Evolutionary conservation across 2,113 vertebrate genomes (phyloP), one percentile per base, ranked within the genome.

Genomic region (Acrocephalus kingi): DNA sequence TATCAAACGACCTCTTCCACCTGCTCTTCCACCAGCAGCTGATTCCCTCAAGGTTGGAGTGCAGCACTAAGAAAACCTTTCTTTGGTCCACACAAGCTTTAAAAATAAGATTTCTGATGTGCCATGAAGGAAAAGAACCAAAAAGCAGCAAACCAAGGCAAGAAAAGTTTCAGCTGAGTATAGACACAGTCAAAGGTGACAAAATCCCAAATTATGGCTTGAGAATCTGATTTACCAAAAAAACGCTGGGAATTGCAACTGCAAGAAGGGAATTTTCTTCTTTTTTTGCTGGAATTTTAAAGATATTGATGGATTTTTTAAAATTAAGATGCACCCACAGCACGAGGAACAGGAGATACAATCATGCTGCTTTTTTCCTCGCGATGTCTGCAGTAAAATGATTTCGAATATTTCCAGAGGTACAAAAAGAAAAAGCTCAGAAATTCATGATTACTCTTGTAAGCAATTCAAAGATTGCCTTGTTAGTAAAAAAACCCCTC

Each of bases 381-480:
- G 0, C 22, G 39, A 23, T 25, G 6, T 33, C 55, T 91, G 52
- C 71, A 80, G 54, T 9, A 17, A 92, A 92, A 86, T 35, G 49
- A 52, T 86, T 92, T 55, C 45, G 52, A 55, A 15, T 78, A 41
- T 51, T 90, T 79, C 30, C 84, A 91, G 41, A 55, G 31, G 48
- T 52, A 35, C 16, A 1, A 25, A 48, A 73, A 49, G n/a, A 51
- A n/a, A 15, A 33, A 43, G 24, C 72, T 95, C 73, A 87, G 48
- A 94, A 94, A 94, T 75, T 59, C 49, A 5, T 87, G 93, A 91
- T 97, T 94, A 93, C 45, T 54, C 54, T 76, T 78, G 77, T 68
- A 87, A 82, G 77, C 81, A 95, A 93, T 56, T 91, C 66, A 91
- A 87, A 91, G 56, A 92, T 76, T 91, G 84, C 77, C n/a, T 82